Base-by-base conservation (phyloP, 2,888 invertebrate species). In the Minunthozetes semirufus region DNA sequence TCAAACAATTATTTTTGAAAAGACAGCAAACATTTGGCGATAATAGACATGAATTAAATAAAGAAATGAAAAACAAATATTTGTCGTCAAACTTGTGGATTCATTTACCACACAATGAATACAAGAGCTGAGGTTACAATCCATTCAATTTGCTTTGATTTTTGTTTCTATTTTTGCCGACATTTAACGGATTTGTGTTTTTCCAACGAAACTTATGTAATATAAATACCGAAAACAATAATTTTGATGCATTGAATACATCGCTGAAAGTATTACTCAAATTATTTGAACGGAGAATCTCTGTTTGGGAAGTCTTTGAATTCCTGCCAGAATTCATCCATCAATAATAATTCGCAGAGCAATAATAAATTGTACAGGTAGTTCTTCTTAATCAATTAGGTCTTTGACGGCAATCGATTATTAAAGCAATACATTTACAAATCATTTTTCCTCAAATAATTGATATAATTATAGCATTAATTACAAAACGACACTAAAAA, bases 321-420 rank as follows among this genome's bases (percentile, higher is more conserved):
- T 22, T 17, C 22, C 15, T 5, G 8, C 4, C n/a, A 68, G 42
- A 11, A 68, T 27, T 63, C 25, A 13, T 56, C 17, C 33, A 8
- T 63, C 33, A 68, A 68, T 68, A 68, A 68, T 46, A 42, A 68
- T 68, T 68, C 68, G 68, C 68, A 68, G 19, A 68, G 68, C 68
- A 68, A 68, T 68, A 68, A 68, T 42, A 68, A 42, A 33, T n/a
- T 68, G 68, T 68, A 68, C 68, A 68, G 68, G 38, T 68, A 68
- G 68, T 68, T 42, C 17, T 33, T 33, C 4, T 11, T 59, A 61
- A 27, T 22, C 25, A 61, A 53, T 53, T 19, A 19, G 22, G n/a
- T 33, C 29, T 22, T 15, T 29, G 1, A 56, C 27, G 22, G 33
- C 61, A 61, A 61, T 61, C 15, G 33, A 6, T 53, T 53, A 53